Evolutionary conservation across 2,113 vertebrate species (phyloP).

Genomic region (Melospiza georgiana): DNA sequence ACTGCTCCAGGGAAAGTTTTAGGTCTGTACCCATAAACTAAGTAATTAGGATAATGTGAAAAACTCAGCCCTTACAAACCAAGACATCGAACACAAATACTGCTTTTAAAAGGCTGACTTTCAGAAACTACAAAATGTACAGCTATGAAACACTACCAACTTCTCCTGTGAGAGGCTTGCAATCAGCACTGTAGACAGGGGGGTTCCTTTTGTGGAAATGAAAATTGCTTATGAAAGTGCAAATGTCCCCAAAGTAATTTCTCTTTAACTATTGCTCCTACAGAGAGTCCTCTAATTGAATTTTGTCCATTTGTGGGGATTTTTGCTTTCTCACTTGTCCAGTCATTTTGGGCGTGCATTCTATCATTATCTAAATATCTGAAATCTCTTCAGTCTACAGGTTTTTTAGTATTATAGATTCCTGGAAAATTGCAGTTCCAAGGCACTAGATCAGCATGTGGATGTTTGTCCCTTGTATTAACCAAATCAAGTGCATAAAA

Average conservation of each 20-base stretch:
- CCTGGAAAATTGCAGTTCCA: neutral
- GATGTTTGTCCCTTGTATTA: neutral
- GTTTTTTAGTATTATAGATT: neutral
- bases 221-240: constrained; percentile 53
- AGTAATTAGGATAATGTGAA: constrained; percentile 49
- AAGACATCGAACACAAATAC: neutral
- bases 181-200: neutral
- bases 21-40: constrained; percentile 35
- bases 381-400: neutral
- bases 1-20: constrained; percentile 45
- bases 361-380: neutral
- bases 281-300: constrained; percentile 21
- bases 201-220: neutral
- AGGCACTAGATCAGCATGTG: neutral
- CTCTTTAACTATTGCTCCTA: constrained; percentile 22
- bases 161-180: constrained; percentile 5
- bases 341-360: neutral
- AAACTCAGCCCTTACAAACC: neutral
- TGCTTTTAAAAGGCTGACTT: constrained; percentile 43
- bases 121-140: constrained; percentile 26
- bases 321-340: neutral
- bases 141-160: constrained; percentile 27
- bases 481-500: neutral
- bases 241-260: neutral
- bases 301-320: neutral